Evolutionary conservation across 2,888 invertebrate genomes (phyloP), one percentile per base, ranked within the genome.

Genomic region (Eupelmus urozonus): DNA sequence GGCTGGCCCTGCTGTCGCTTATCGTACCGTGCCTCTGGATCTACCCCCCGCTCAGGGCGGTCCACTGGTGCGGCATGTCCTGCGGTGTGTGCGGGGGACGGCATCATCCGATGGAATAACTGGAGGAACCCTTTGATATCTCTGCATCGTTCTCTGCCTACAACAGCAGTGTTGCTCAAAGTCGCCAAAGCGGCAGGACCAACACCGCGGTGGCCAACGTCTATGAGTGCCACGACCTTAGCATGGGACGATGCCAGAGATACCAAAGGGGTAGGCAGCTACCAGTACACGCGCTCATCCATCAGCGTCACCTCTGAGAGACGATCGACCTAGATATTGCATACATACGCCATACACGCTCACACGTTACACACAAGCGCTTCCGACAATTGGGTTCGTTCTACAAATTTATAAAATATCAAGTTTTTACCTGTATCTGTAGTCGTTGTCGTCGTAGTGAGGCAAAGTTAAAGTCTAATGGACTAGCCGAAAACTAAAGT

Each of bases 11-110:
- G 80, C 93, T 98, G 72, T 96, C 96, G 78, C 90, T 97, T 82
- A 91, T 98, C 84, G 95, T 98, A 86, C 98, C 98, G 83, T 98
- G 98, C 90, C 92, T 98, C 85, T 98, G 98, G 93, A 96, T 97
- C 91, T 98, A 98, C 91, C 93, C 95, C 85, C 97, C 97, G 78
- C 92, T 98, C 81, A 94, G 94, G 85, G 94, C 95, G 84, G 94
- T 95, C 87, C 97, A 97, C 91, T 93, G 93, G 91, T 94, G 96
- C 85, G 96, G 96, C 69, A 92, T 95, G 81, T 92, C 93, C 71
- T 96, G 96, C 86, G 95, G 94, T 78, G 89, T 95, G 76, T 96
- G 97, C 85, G 98, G 97, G 73, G 97, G 96, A 5, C 92, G 93
- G 83, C 98, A 98, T 79, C 87, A 88, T 79, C 88, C 89, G 51